Evolutionary conservation across 1,140 invertebrate species (phyloP), one percentile per base, ranked within the genome.

Genomic region (Aradophagus sp.): DNA sequence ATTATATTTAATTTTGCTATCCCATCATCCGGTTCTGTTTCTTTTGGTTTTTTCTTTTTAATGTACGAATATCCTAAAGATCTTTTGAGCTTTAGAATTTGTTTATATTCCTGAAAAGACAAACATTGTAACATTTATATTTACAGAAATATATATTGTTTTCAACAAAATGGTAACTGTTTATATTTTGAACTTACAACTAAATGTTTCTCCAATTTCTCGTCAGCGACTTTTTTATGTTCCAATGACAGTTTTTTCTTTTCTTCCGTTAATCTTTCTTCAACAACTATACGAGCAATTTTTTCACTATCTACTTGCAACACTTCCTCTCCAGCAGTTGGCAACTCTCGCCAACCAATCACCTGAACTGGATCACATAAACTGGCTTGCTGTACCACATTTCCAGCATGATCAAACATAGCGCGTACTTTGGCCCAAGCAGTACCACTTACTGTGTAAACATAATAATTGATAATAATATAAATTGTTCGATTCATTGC

Each of bases 301-400:
- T 89, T 91, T 85, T 97, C 94, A 14, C 86, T 88, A 38, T 90
- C 86, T 2, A 97, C 94, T 88, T 98, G 91, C 5, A 97, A 80
- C 29, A 98, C 90, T 53, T 91, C 84, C 74, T 97, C 95, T 0
- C 97, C 97, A 35, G 95, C 93, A 11, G 89, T 79, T 0, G 97
- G 97, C 50, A 98, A 80, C 26, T 93, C 90, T 67, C 89, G 88
- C 96, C 96, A 98, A 10, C 96, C 96, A 26, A 94, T 88, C 15
- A 99, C 90, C 82, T 96, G 92, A 2, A 94, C 94, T 0, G 97
- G 94, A 3, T 91, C 91, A 0, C 93, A 90, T 0, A 97, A 95
- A 6, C 87, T 84, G 0, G 93, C 96, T 76, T 90, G 80, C 5
- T 87, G 79, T 6, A 99, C 41, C 0, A 87, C 74, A 17, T 88